A percentile compares a stretch with the other conserved stretches of the same genome.
Evolutionary conservation across 2,113 vertebrate genomes (phyloP).

Genomic region (Calcarius ornatus): DNA sequence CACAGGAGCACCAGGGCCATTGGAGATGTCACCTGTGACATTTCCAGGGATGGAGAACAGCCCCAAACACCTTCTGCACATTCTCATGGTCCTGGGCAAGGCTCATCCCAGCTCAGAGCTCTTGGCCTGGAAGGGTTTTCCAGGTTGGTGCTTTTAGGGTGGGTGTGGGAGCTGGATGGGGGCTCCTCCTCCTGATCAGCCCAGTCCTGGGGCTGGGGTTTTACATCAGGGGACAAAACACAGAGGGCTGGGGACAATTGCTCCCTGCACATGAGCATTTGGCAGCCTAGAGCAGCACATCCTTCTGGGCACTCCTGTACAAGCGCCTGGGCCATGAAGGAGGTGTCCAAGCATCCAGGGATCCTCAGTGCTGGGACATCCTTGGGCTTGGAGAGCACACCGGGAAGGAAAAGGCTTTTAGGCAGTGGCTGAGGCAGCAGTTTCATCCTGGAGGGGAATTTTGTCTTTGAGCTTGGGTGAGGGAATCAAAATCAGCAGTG

Average conservation of each 20-base stretch:
- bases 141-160: not conserved
- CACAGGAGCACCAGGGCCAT: fast-evolving
- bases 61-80: fast-evolving
- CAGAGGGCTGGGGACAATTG: fast-evolving
- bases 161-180: not conserved
- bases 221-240: not conserved
- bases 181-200: not conserved
- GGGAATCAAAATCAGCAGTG: not conserved
- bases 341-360: not conserved
- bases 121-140: not conserved
- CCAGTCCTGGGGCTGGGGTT: not conserved
- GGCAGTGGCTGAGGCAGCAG: not conserved
- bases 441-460: not conserved
- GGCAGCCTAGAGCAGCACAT: not conserved
- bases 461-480: fast-evolving
- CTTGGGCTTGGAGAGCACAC: not conserved
- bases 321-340: fast-evolving
- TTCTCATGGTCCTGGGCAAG: not conserved
- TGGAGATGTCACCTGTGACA: fast-evolving
- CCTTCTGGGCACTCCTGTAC: not conserved
- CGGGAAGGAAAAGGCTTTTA: not conserved
- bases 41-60: not conserved
- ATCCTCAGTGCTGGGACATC: not conserved
- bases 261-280: not conserved
- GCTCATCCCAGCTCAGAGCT: not conserved